Evolutionary conservation across 2,797 vertebrate genomes (phyloP), one percentile per base, ranked within the genome.

Genomic region (Hafferia zeledoni): DNA sequence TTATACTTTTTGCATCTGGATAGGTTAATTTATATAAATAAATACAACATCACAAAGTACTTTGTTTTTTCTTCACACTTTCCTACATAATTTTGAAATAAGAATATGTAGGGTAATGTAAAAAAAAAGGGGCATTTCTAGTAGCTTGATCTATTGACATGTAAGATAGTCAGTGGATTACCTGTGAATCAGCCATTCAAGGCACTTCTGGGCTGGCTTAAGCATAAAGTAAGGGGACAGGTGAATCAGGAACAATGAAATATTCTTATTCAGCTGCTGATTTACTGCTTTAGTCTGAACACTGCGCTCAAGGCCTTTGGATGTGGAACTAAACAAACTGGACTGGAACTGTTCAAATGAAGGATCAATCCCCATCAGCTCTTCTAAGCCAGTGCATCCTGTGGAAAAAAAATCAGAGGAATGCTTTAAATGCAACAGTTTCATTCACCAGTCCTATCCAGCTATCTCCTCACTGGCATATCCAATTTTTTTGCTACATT

Each of bases 111-210:
- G 5, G 10, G 9, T 24, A 57, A 43, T 43, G 41, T 43, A 11
- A 79, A 88, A 77, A 46, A 17, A 74, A 20, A 2, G 13, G 30
- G 28, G 5, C 23, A 61, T 25, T 87, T 82, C 43, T 41, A 46
- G 12, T 16, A 74, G 20, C 6, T 25, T 53, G 56, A 74, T 64
- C n/a, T 83, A 80, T 8, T 61, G 57, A 60, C 22, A 37, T 5
- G 10, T 20, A 69, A 11, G 64, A 16, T 46, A 82, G 41, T 55
- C 22, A 75, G 16, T 10, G 23, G 60, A 74, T 84, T 98, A 99
- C 99, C 99, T 99, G 96, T 99, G 98, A 94, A 99, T 97, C 41
- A 99, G 98, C 99, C 99, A 99, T 90, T 99, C 99, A 22, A 99
- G 98, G 97, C 99, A 99, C 96, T 99, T 99, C 95, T 99, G 99